Base-by-base conservation (phyloP, 2,888 invertebrate species). In the Dione juno region DNA sequence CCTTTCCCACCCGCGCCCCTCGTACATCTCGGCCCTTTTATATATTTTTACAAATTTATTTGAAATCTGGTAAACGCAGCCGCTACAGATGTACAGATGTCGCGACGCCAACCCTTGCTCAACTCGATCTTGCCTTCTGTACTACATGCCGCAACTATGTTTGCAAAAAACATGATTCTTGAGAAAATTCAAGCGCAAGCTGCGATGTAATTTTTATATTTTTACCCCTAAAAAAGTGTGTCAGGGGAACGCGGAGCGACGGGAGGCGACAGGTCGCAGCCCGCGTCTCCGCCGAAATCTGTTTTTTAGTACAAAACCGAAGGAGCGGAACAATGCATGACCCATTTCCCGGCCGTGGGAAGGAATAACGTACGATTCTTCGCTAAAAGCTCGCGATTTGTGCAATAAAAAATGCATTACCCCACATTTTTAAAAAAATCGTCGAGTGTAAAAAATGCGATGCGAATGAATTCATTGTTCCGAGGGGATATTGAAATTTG, bases 261-360 rank as follows among this genome's bases (percentile, higher is more conserved):
- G 80, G 79, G 81, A 82, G 78, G 81, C 84, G 83, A 83, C 83
- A 76, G 85, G 83, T 84, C 87, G 84, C 85, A 84, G 87, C 87
- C 84, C 79, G 83, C 84, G 86, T 82, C 80, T 81, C 83, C 84
- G 79, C 81, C 82, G 82, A 88, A 92, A 88, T 90, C 88, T 85
- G 82, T 90, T 92, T 91, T 92, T 92, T 93, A 89, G 84, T 87
- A 81, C 83, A 90, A 92, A 91, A 90, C 85, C 87, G 86, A 83
- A 83, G 85, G 84, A 87, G 80, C 84, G 82, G 87, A 89, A 92
- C 92, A 91, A 91, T 88, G 88, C 84, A 81, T 92, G 93, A 92
- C 93, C 93, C 93, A 92, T 85, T 90, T 92, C 91, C 90, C 90
- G 83, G 89, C 90, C 93, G 93, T 93, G 93, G 93, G 93, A 92